Base-by-base conservation (phyloP, 2,888 invertebrate genomes). In the Encarsia formosa region DNA sequence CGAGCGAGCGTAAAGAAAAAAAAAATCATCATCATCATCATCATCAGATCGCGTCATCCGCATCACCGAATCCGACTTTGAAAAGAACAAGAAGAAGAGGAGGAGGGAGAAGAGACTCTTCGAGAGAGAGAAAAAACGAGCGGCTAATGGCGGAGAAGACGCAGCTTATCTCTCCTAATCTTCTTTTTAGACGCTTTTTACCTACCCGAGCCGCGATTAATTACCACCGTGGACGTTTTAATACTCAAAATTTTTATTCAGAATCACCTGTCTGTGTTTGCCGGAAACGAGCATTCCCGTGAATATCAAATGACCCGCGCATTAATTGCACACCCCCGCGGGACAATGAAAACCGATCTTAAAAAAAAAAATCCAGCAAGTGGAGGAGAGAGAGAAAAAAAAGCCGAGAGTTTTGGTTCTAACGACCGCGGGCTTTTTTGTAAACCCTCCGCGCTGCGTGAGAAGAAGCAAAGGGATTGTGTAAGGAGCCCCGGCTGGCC, bases 341-440 rank as follows among this genome's bases (percentile, higher is more conserved):
- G 23, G 42, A 18, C 40, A 49, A 45, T 45, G 48, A 49, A 53
- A 53, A 53, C 44, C 47, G 42, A 42, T 26, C 46, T n/a, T 32
- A 46, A 49, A 54, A 54, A 54, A 50, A n/a, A n/a, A n/a, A n/a
- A 9, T 38, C 20, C 9, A 19, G 20, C 5, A 20, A 38, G 40
- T 29, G 23, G 22, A n/a, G 11, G n/a, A 32, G 20, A 20, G 19
- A 13, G 29, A 43, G 19, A 32, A 22, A 38, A 37, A 38, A 23
- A 42, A 38, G 9, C 16, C 8, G 13, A 37, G 40, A 26, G n/a
- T n/a, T n/a, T n/a, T 20, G 3, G 23, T 35, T 49, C 53, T 49
- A 54, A 54, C 49, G 38, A 54, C 49, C 41, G 38, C 26, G 18
- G 31, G 32, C 23, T 45, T 49, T 54, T 54, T 49, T 54, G 53